phyloP scores from a whole-genome alignment of 2,113 vertebrate genomes.

The Forbesichthys papilliferus region DNA sequence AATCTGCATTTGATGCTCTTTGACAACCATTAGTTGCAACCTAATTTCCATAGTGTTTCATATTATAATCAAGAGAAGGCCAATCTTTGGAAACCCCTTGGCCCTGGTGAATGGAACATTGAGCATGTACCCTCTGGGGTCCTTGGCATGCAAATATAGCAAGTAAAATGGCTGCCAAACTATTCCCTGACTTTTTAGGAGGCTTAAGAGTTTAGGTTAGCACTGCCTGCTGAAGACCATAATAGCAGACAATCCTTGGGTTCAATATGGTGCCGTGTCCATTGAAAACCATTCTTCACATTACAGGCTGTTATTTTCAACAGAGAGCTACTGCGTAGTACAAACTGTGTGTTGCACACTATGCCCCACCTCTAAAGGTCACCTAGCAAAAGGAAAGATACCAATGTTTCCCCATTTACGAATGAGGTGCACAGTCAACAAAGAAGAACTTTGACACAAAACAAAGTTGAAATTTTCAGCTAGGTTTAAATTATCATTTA shows the following conservation, averaged over 20 bases:
- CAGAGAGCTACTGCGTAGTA: background rate
- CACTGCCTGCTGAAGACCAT: no score
- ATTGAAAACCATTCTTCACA: no score
- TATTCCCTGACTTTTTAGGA: background rate
- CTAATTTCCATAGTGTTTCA: background rate
- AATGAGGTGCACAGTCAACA: no score
- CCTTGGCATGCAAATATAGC: background rate
- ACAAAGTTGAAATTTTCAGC: no score
- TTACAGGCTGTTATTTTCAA: background rate
- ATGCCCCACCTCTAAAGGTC: background rate
- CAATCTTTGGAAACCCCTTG: background rate
- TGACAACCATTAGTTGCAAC: slow-evolving; percentile 1
- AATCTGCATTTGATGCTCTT: background rate
- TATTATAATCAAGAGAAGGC: no score
- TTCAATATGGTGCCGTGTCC: no score
- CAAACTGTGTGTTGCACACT: background rate
- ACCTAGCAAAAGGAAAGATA: background rate
- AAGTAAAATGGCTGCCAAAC: background rate
- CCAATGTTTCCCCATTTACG: background rate
- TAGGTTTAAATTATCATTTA: no score
- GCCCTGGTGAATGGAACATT: background rate
- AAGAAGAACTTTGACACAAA: no score
- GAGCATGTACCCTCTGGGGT: no score
- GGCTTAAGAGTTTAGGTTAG: background rate
- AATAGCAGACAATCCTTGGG: no score